These are phyloP conservation scores for Poecilia velifera DNA, from an alignment of 2,797 vertebrate species.

Conservation along the genomic window DNA sequence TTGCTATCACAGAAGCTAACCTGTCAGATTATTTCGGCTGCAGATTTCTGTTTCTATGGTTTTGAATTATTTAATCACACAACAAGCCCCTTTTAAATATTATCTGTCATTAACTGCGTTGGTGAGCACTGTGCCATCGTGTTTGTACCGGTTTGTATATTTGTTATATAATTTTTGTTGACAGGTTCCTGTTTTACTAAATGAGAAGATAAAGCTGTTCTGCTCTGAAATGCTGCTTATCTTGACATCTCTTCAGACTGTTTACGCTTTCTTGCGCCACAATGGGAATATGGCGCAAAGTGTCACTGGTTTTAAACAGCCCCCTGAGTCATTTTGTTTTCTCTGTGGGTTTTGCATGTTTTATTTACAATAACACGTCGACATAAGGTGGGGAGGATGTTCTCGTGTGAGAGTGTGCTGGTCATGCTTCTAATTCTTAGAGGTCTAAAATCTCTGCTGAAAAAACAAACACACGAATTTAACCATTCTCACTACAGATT, in stretches of 20 bases:
- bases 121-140: background rate
- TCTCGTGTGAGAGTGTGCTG: background rate
- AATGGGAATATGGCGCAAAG: background rate
- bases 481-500: background rate
- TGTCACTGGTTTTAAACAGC: background rate
- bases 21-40: constrained; percentile 7
- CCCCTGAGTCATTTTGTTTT: background rate
- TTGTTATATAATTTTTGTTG: background rate
- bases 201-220: background rate
- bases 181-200: constrained; percentile 2
- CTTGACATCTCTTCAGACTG: background rate
- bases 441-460: background rate
- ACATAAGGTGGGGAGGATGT: background rate
- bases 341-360: background rate
- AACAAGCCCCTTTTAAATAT: background rate
- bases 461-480: background rate
- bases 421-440: background rate
- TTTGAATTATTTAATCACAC: background rate
- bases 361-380: background rate
- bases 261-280: background rate
- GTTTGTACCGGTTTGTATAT: no score
- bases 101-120: background rate
- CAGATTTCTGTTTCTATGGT: no score
- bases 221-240: background rate
- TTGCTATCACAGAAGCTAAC: constrained; percentile 45